Base-by-base conservation (phyloP, 1,140 invertebrate species). In the Sinonovacula constricta region DNA sequence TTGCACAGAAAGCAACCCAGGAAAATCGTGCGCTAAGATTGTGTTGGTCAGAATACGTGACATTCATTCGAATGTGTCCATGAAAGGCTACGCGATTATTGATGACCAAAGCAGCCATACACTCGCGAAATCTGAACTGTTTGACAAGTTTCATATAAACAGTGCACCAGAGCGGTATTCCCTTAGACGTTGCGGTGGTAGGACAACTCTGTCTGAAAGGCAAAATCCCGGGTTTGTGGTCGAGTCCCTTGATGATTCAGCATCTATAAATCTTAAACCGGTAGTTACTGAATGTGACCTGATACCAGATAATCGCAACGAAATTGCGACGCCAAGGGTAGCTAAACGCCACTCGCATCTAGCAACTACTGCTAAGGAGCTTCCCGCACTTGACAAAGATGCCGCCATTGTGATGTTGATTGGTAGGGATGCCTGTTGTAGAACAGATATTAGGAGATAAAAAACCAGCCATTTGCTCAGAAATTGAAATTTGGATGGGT, bases 401-500 rank as follows among this genome's bases (percentile, higher is more conserved):
- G 60, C 60, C 12, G 30, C 14, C 12, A 63, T 63, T 63, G 10
- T 69, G 36, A 65, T 80, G 15, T 36, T 83, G 2, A 66, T 80
- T 14, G 81, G 79, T 2, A 26, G 81, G 10, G 79, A 81, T 24
- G 79, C 65, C 0, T 67, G 81, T 34, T 31, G 71, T 28, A 72
- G 76, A 14, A 22, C 34, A 12, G 71, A 80, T 28, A 60, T 2
- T 28, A 54, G n/a, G 74, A 75, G n/a, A 33, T 24, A 15, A 36
- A 34, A 30, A 68, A 33, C 26, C 10, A 63, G 18, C 80, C 80
- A 3, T 79, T 65, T 49, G 80, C 80, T 22, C 80, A 79, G 34
- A 31, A 31, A 33, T 33, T 81, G 14, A 15, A 15, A 3, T 39
- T 81, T 33, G 70, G 82, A 18, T 83, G 79, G 80, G 79, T 83